phyloP scores from a whole-genome alignment of 2,113 vertebrate species.

The Lanius ludovicianus region DNA sequence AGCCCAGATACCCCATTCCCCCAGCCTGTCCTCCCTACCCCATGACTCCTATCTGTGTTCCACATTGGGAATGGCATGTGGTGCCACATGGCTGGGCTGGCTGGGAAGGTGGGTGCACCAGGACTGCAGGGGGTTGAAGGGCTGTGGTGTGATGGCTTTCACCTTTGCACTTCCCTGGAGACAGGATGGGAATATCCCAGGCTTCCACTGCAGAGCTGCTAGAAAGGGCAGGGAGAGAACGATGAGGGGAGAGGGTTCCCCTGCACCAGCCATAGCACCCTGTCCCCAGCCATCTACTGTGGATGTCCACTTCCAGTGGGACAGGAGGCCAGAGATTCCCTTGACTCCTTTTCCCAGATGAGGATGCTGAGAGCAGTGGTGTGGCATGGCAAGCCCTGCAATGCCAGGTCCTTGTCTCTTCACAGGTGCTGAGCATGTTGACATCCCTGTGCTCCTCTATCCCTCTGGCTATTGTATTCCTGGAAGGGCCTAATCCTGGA shows the following conservation, averaged over 20 bases:
- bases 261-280: background rate
- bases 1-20: background rate
- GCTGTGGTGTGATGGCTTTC: background rate
- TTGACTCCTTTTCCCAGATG: background rate
- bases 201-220: background rate
- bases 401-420: background rate
- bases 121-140: background rate
- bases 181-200: background rate
- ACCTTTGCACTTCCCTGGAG: background rate
- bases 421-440: background rate
- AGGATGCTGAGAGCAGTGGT: background rate
- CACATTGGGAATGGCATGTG: background rate
- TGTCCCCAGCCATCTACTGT: background rate
- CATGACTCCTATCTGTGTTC: background rate
- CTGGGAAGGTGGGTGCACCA: background rate
- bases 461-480: rapidly evolving
- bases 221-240: background rate
- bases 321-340: background rate
- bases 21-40: background rate
- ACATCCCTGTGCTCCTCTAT: background rate
- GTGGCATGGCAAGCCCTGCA: background rate
- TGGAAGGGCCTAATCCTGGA: background rate
- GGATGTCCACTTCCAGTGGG: background rate
- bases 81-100: background rate
- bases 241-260: background rate